Evolutionary conservation across 1,140 invertebrate genomes (phyloP).

Genomic region (Trachymyrmex septentrionalis): DNA sequence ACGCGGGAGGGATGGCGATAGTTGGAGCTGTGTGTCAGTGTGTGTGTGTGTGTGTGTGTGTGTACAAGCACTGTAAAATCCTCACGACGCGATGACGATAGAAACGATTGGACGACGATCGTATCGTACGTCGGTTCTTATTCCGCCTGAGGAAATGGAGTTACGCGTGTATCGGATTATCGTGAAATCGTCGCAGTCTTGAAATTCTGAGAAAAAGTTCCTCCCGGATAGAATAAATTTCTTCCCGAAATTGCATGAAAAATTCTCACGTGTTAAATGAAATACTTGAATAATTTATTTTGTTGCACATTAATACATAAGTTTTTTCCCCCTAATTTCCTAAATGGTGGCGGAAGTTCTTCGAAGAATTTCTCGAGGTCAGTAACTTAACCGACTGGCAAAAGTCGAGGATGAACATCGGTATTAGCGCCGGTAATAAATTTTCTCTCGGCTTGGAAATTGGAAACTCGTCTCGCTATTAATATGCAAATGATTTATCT

Average conservation of each 20-base stretch:
- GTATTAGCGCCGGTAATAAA: constrained; percentile 37
- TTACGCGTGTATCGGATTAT: constrained; percentile 59
- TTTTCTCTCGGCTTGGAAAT: neutral
- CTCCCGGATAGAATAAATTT: constrained; percentile 1
- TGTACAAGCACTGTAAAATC: constrained; percentile 25
- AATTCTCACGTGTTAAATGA: neutral
- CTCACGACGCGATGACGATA: neutral
- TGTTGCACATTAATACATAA: no score
- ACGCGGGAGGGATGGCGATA: neutral
- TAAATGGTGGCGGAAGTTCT: neutral
- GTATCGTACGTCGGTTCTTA: constrained; percentile 52
- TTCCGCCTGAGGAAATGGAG: constrained; percentile 38
- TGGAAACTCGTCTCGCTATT: neutral
- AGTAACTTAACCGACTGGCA: neutral
- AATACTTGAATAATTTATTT: constrained; percentile 9
- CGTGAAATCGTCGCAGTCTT: neutral
- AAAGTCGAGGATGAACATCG: neutral
- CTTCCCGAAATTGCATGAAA: neutral
- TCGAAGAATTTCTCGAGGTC: neutral
- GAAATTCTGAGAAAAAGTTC: neutral
- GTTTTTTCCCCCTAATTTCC: neutral
- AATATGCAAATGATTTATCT: constrained; percentile 33
- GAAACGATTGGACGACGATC: constrained; percentile 45
- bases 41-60: neutral
- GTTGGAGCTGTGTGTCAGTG: neutral